These are phyloP conservation scores for Bursaphelenchus okinawaensis DNA, from an alignment of 2,888 invertebrate genomes.

Conservation along the genomic window DNA sequence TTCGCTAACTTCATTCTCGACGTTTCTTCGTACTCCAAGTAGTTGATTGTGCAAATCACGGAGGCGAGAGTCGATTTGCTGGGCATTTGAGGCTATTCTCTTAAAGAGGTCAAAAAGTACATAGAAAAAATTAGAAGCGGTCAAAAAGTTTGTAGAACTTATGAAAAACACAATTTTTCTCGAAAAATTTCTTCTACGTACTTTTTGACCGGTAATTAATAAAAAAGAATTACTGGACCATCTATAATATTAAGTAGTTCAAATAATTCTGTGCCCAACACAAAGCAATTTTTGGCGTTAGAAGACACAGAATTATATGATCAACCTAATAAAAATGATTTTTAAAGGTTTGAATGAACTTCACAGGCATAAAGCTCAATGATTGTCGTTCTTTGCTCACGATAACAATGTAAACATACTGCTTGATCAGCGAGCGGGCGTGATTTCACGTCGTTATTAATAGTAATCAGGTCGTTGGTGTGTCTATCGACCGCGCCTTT, in stretches of 20 bases:
- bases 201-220: too few relatives aligned
- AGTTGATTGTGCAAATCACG: constrained; percentile 52
- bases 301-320: too few relatives aligned
- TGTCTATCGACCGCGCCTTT: constrained; percentile 36
- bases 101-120: constrained; percentile 17
- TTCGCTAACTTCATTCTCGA: constrained; percentile 44
- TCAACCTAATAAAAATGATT: neutral
- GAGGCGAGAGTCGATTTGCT: constrained; percentile 43
- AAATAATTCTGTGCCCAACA: too few relatives aligned
- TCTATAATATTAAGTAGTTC: too few relatives aligned
- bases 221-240: too few relatives aligned
- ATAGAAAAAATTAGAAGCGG: neutral
- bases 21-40: constrained; percentile 39
- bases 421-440: constrained; percentile 48
- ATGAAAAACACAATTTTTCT: neutral
- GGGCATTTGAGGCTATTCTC: constrained; percentile 43
- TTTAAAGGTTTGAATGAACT: neutral
- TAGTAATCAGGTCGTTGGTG: constrained; percentile 26
- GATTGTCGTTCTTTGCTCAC: neutral
- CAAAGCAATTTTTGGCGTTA: neutral
- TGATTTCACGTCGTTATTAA: constrained; percentile 34
- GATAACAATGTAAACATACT: too few relatives aligned
- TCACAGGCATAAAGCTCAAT: too few relatives aligned
- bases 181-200: neutral
- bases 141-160: too few relatives aligned